These are phyloP conservation scores for Zaprionus africanus DNA, from an alignment of 1,140 invertebrate genomes.

Conservation along the genomic window DNA sequence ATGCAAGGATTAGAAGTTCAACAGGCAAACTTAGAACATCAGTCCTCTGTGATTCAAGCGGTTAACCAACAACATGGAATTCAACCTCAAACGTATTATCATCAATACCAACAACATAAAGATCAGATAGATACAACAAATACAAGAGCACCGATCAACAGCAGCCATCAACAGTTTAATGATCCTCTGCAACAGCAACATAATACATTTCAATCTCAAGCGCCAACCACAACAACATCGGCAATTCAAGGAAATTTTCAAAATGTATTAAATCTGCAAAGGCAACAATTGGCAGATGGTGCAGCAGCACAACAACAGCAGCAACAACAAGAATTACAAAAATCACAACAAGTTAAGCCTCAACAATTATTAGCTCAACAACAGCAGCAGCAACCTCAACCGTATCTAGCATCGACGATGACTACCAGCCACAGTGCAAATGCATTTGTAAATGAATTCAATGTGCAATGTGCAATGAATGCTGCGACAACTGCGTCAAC, in stretches of 20 bases:
- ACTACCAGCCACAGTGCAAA: conserved; percentile 19
- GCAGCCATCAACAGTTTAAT: conserved; percentile 20
- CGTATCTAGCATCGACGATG: conserved; percentile 16
- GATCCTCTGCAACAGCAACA: conserved; percentile 18
- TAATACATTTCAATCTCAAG: conserved; percentile 29
- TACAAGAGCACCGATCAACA: conserved; percentile 8
- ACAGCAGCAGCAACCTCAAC: conserved; percentile 27
- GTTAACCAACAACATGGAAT: conserved; percentile 39
- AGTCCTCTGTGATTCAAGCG: conserved; percentile 32
- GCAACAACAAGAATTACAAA: conserved; percentile 19
- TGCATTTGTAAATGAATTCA: conserved; percentile 36
- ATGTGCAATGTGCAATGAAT: conserved; percentile 84
- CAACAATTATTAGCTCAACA: conserved; percentile 5
- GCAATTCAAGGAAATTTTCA: conserved; percentile 59
- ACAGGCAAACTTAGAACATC: conserved; percentile 16
- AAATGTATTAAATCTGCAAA: conserved; percentile 60
- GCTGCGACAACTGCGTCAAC: conserved; percentile 83
- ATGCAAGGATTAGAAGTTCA: conserved; percentile 4
- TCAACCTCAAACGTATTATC: conserved; percentile 32
- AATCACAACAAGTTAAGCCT: conserved; percentile 19
- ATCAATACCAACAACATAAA: conserved; percentile 21
- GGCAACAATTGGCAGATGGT: conserved; percentile 80
- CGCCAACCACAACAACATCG: conserved; percentile 50
- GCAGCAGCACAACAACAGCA: conserved; percentile 74
- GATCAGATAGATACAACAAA: conserved; percentile 18